Base-by-base conservation (phyloP, 2,113 vertebrate species). In the Microcebus murinus region DNA sequence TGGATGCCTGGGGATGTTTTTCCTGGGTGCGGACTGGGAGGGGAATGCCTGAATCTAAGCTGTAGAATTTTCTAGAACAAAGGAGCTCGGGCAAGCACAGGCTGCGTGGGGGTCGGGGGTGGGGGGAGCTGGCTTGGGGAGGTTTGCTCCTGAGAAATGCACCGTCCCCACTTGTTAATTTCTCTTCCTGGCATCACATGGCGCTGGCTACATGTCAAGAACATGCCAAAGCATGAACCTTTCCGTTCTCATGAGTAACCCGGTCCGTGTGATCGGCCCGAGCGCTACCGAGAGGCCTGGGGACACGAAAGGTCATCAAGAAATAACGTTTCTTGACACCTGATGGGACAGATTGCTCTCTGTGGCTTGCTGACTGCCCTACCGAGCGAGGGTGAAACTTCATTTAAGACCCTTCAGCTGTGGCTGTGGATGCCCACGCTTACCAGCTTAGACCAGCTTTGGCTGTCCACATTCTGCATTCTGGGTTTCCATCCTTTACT, bases 401-500 rank as follows among this genome's bases (percentile, higher is more conserved):
- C 13, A 45, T 50, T 59, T 34, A 27, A 27, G 18, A 42, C 14
- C 45, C 42, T 55, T 36, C 10, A 39, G 18, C 34, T 90, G 48
- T 82, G 36, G 45, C 27, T 2, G 17, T 84, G 50, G 25, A 21
- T 39, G 25, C 8, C 21, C 61, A 48, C 5, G 20, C 8, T 15
- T 15, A 10, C 36, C 39, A 57, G 11, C 18, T 48, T 52, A n/a
- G 0, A n/a, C 50, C 17, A 84, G 39, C 7, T 84, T 57, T 15
- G 17, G 48, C 82, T 29, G 20, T 27, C 52, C 10, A 4, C 10
- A 63, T 3, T 67, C 9, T 68, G 31, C 23, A 55, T 4, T 67
- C 9, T 68, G 36, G 23, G 45, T 91, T 76, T 85, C 48, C 31
- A n/a, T 48, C 45, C 17, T 97, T 65, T 73, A 48, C 36, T 74